phyloP scores from a whole-genome alignment of 2,888 invertebrate genomes.

The Chrysolina haemoptera region DNA sequence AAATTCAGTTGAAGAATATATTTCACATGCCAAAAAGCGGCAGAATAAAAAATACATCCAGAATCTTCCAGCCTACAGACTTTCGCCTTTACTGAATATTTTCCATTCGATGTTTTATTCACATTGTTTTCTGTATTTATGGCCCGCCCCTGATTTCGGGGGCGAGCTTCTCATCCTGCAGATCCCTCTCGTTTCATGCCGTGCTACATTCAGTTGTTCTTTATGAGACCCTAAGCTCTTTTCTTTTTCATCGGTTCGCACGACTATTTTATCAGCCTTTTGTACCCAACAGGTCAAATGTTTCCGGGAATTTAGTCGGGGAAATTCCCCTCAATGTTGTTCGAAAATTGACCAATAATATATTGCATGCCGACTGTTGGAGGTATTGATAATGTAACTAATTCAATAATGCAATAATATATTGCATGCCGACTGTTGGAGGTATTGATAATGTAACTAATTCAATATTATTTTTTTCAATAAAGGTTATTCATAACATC shows the following conservation, averaged over 20 bases:
- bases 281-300: slow-evolving; percentile 40
- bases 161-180: slow-evolving; percentile 23
- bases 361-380: no score
- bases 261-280: slow-evolving; percentile 40
- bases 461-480: no score
- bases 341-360: neutral
- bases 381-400: no score
- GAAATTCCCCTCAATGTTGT: neutral
- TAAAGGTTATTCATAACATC: no score
- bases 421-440: no score
- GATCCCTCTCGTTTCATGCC: slow-evolving; percentile 32
- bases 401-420: no score
- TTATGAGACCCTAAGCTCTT: slow-evolving; percentile 39
- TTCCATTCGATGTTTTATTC: slow-evolving; percentile 7
- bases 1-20: no score
- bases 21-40: neutral
- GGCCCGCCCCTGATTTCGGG: slow-evolving; percentile 27
- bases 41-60: slow-evolving; percentile 3
- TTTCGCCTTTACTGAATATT: neutral
- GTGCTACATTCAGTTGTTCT: slow-evolving; percentile 40
- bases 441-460: no score
- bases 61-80: neutral
- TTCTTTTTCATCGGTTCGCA: slow-evolving; percentile 38
- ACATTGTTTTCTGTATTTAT: slow-evolving; percentile 11
- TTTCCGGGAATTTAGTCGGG: slow-evolving; percentile 1